Evolutionary conservation across 1,140 invertebrate species (phyloP), one percentile per base, ranked within the genome.

Genomic region (Procambarus virginalis): DNA sequence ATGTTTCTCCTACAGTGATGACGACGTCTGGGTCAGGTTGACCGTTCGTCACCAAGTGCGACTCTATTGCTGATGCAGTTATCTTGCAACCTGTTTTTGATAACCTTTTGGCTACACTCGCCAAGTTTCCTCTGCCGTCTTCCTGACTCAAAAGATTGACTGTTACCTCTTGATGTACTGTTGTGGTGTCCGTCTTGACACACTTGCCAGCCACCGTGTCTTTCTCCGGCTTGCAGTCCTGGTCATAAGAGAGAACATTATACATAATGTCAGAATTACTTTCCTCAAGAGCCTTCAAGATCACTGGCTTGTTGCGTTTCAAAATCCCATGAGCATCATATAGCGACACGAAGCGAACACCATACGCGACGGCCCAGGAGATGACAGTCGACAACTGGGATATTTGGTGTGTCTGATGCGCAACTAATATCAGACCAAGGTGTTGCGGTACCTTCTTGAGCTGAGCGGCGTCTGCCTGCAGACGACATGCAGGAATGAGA

Each of bases 11-110:
- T 46, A 84, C 55, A 10, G 84, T 84, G 20, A 90, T 46, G 2
- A 90, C 51, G 8, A 90, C 22, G 34, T 90, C 88, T 20, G 88
- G 88, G 46, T 90, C 88, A 6, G 70, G 88, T 51, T 84, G 82
- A 5, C 81, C 84, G 4, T n/a, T 64, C 6, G 82, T 84, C 10
- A 73, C 82, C 68, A 70, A n/a, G 9, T 3, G 48, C 0, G 45
- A 70, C 34, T 84, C 82, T 17, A 84, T 49, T n/a, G 49, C n/a
- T 12, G 60, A n/a, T 68, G 22, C 34, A 9, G 34, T 70, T 20
- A 84, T 48, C 58, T 84, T 48, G 0, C 17, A 48, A 12, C 34
- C 8, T 8, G 9, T 48, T 3, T 14, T 22, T 14, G 34, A 70
- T 10, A 84, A 49, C 10, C 20, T 46, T 4, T 48, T 60, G 17